Evolutionary conservation across 2,888 invertebrate species (phyloP), one percentile per base, ranked within the genome.

Genomic region (Auanema freiburgensis): DNA sequence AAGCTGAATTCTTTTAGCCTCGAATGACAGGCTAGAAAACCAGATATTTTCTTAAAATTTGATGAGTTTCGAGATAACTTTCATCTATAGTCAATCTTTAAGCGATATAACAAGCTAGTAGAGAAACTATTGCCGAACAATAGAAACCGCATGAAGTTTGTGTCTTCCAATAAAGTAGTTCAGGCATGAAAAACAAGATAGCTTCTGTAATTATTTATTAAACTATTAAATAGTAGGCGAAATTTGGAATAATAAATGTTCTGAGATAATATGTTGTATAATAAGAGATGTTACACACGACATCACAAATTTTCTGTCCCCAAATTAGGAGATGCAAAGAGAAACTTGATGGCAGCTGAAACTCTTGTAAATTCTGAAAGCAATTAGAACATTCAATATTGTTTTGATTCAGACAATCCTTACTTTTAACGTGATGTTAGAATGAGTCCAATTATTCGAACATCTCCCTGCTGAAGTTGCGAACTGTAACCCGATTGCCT

Each of bases 231-330:
- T 41, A 62, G 41, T 62, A 62, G 8, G 62, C 56, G 57, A 58
- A 62, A 18, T 62, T 41, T n/a, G 62, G 62, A 49, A 62, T 56
- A 5, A 62, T 14, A 25, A 51, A 55, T n/a, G 25, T 49, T 14
- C 62, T 40, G 10, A 62, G 40, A 24, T 56, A 24, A 3, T 49
- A 18, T 24, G 49, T 51, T 42, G 52, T 41, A 3, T 44, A 24
- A 23, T 51, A 57, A 24, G 57, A 21, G 18, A 49, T 33, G 6
- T 33, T 44, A 2, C 25, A n/a, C n/a, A 62, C n/a, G 10, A 25
- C 25, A 18, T 62, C 62, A 33, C 42, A 62, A 51, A 57, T n/a
- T 33, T 24, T 33, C 12, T 62, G 62, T 24, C 56, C 16, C 25
- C 49, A 57, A 18, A 40, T 24, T 14, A 62, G n/a, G 14, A 62